Percentiles rank a stretch among this genome's conserved stretches.
Conservation (phyloP, 2,113 vertebrate genomes). For the Lagopus muta region DNA sequence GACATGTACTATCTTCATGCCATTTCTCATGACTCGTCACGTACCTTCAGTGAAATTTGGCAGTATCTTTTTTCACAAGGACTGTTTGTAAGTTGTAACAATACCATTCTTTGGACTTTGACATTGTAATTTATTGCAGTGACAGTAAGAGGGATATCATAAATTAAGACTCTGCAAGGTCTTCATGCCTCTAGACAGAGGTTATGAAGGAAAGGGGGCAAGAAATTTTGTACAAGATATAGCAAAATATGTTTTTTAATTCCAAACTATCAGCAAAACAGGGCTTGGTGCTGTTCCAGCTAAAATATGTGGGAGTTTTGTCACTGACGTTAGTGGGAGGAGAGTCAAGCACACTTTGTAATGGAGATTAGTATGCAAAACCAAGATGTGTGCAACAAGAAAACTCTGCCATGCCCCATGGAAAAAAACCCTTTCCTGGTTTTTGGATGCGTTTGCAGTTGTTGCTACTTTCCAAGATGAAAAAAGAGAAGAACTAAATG, state of each 20-base stretch:
- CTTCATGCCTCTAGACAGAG: background rate
- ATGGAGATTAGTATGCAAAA: slow-evolving; percentile 9
- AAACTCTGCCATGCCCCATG: background rate
- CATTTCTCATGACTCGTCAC: background rate
- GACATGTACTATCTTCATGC: background rate
- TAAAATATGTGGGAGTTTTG: background rate
- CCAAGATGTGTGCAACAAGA: slow-evolving; percentile 10
- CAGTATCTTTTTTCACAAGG: background rate
- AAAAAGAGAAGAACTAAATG: slow-evolving; percentile 20
- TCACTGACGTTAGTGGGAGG: background rate
- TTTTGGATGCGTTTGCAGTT: background rate
- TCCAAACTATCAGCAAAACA: background rate
- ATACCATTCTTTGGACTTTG: background rate
- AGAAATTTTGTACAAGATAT: slow-evolving; percentile 40
- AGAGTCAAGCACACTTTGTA: background rate
- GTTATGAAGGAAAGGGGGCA: background rate
- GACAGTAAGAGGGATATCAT: background rate
- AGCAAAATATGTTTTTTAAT: background rate
- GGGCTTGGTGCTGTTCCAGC: background rate
- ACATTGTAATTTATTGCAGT: slow-evolving; percentile 18
- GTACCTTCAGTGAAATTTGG: background rate
- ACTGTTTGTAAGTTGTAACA: background rate
- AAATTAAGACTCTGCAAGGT: slow-evolving; percentile 19
- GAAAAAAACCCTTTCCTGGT: slow-evolving; percentile 10
- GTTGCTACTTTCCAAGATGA: background rate